These are phyloP conservation scores for Drosophila putrida DNA, from an alignment of 2,888 invertebrate species.

Conservation along the genomic window DNA sequence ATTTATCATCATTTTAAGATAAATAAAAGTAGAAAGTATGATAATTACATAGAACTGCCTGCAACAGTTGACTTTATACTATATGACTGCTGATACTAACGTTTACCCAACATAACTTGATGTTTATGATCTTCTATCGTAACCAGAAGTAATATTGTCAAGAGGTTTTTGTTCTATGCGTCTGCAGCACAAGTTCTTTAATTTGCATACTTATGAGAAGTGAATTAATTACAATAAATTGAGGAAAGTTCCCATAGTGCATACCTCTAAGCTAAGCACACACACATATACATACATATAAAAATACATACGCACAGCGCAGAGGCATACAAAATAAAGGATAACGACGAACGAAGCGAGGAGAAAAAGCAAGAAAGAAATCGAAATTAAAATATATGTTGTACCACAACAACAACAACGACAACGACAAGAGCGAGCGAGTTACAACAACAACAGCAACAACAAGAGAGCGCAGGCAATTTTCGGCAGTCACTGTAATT, in stretches of 20 bases:
- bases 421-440: conserved; percentile 3
- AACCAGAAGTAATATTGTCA: too few relatives aligned
- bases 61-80: too few relatives aligned
- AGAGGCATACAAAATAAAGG: conserved; percentile 63
- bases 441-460: conserved; percentile 25
- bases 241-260: conserved; percentile 1
- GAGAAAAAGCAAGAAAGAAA: conserved; percentile 74
- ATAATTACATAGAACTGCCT: too few relatives aligned
- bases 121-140: too few relatives aligned
- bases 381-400: conserved; percentile 75
- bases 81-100: too few relatives aligned
- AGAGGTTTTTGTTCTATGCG: too few relatives aligned
- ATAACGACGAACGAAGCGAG: conserved; percentile 60
- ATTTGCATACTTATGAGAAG: too few relatives aligned
- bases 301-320: conserved; percentile 30
- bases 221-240: too few relatives aligned
- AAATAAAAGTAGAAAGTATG: too few relatives aligned
- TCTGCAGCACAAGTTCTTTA: too few relatives aligned
- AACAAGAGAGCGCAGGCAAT: conserved; percentile 48
- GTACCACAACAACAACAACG: conserved; percentile 46
- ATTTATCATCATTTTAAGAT: too few relatives aligned
- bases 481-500: conserved; percentile 78
- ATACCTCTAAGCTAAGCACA: conserved; percentile 56
- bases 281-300: conserved; percentile 31
- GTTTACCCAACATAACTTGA: too few relatives aligned